A percentile compares a stretch with the other conserved stretches of the same genome.
These are phyloP conservation scores for Eulithis prunata DNA, from an alignment of 2,888 invertebrate genomes.

Conservation along the genomic window DNA sequence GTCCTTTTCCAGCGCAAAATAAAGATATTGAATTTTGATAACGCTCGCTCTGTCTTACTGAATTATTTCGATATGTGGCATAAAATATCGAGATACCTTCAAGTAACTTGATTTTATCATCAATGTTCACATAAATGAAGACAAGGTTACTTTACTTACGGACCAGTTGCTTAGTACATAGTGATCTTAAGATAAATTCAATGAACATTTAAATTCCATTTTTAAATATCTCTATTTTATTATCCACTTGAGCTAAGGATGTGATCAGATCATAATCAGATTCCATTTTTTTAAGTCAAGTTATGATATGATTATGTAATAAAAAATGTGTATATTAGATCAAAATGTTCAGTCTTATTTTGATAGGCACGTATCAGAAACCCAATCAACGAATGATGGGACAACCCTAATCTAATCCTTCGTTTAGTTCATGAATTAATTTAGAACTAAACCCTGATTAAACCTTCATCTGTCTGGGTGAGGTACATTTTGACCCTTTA, in stretches of 20 bases:
- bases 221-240: conserved; percentile 16
- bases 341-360: conserved; percentile 5
- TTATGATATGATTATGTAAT: neutral
- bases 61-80: conserved; percentile 43
- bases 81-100: conserved; percentile 10
- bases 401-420: conserved; percentile 22
- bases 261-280: conserved; percentile 9
- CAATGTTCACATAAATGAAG: conserved; percentile 19
- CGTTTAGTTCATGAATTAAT: conserved; percentile 26
- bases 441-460: conserved; percentile 30
- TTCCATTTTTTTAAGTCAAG: conserved; percentile 5
- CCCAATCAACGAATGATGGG: conserved; percentile 19
- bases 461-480: conserved; percentile 21
- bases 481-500: conserved; percentile 27
- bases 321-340: conserved; percentile 11
- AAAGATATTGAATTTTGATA: conserved; percentile 82
- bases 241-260: neutral
- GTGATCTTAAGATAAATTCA: conserved; percentile 19
- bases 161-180: conserved; percentile 10
- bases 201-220: conserved; percentile 19
- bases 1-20: conserved; percentile 77
- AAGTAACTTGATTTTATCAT: conserved; percentile 13
- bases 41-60: conserved; percentile 63
- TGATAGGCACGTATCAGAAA: conserved; percentile 15
- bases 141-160: conserved; percentile 12